Evolutionary conservation across 2,797 vertebrate species (phyloP).

Genomic region (Sphenopsis melanotis): DNA sequence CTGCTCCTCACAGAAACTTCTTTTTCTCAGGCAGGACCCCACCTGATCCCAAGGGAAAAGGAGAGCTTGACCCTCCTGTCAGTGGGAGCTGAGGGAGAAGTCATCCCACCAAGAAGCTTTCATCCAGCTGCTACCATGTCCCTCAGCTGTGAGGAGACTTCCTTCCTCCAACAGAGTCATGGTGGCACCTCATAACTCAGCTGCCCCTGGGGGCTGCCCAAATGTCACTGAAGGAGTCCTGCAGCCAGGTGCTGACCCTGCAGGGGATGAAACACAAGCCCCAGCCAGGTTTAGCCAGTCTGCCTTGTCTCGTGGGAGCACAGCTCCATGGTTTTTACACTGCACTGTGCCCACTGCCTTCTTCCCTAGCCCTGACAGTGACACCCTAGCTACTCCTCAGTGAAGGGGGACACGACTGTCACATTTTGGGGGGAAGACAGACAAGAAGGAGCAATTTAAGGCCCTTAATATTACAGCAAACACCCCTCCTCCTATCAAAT

Average conservation of each 20-base stretch:
- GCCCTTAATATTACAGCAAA: neutral
- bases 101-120: neutral
- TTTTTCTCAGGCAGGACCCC: neutral
- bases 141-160: neutral
- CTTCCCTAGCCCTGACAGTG: accelerated
- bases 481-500: neutral
- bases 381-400: neutral
- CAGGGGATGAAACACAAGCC: neutral
- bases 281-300: neutral
- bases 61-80: neutral
- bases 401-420: neutral
- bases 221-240: neutral
- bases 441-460: neutral
- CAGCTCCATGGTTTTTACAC: neutral
- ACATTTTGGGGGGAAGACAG: neutral
- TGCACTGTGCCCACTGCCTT: accelerated
- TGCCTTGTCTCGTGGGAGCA: accelerated
- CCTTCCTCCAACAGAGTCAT: neutral
- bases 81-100: neutral
- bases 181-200: neutral
- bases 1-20: neutral
- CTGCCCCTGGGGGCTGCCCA: neutral
- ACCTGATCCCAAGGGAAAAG: neutral
- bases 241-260: neutral
- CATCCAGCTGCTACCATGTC: neutral